Conservation (phyloP, 2,113 vertebrate genomes). For the Anoplopoma fimbria region DNA sequence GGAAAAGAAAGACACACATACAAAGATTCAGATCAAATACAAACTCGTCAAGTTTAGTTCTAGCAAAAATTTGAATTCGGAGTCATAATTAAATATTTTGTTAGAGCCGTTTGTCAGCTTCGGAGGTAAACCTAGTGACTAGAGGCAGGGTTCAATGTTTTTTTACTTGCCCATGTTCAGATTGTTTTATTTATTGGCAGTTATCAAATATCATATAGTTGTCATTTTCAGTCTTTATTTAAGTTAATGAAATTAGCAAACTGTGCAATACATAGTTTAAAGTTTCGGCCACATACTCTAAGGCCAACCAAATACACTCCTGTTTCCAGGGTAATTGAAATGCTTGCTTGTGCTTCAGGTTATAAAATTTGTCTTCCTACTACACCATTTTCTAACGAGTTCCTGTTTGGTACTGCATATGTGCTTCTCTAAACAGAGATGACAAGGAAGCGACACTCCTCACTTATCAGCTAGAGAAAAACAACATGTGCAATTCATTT, state of each 20-base stretch:
- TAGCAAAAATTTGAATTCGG: not conserved
- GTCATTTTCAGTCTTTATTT: not conserved
- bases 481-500: not conserved
- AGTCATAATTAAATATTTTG: not conserved
- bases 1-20: constrained; percentile 1
- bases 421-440: too few relatives aligned
- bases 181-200: not conserved
- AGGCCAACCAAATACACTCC: too few relatives aligned
- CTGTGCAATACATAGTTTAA: not conserved
- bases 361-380: too few relatives aligned
- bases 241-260: not conserved
- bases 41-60: not conserved
- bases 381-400: too few relatives aligned
- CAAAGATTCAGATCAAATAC: constrained; percentile 2
- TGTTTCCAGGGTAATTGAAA: too few relatives aligned
- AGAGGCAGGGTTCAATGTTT: not conserved
- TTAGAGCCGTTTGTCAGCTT: not conserved
- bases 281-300: too few relatives aligned
- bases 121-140: not conserved
- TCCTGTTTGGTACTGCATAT: too few relatives aligned
- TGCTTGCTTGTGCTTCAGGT: too few relatives aligned
- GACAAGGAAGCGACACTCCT: too few relatives aligned
- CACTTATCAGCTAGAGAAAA: not conserved
- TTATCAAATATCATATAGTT: not conserved
- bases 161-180: not conserved